Percentiles rank a stretch among this genome's conserved stretches.
These are phyloP conservation scores for Aporrectodea caliginosa DNA, from an alignment of 1,140 invertebrate species.

Conservation along the genomic window DNA sequence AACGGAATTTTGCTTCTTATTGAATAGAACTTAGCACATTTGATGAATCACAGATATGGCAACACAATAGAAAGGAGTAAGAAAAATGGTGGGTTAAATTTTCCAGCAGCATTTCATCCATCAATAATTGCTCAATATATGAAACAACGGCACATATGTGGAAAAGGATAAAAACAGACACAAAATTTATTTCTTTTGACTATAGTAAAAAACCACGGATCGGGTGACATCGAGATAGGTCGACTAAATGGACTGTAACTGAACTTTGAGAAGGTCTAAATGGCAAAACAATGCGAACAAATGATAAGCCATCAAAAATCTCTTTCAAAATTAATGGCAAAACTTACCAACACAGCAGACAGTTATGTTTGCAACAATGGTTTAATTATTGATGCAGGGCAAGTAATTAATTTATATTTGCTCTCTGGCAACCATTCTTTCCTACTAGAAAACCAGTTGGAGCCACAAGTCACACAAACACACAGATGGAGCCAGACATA, in stretches of 20 bases:
- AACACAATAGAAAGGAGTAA: not conserved
- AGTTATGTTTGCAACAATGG: no score
- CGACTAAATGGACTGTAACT: slow-evolving; percentile 2
- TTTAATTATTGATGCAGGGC: no score
- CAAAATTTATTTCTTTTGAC: not conserved
- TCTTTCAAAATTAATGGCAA: not conserved
- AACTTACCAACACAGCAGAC: not conserved
- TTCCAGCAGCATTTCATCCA: not conserved
- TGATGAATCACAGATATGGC: not conserved
- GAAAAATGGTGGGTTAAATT: not conserved
- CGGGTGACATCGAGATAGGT: not conserved
- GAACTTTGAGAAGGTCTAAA: slow-evolving; percentile 2
- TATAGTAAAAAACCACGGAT: not conserved
- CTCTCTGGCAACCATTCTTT: no score
- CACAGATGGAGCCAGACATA: no score
- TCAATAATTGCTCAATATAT: not conserved
- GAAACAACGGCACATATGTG: not conserved
- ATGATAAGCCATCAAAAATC: not conserved
- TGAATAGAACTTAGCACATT: no score
- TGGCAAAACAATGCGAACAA: not conserved
- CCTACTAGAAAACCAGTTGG: no score
- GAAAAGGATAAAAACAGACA: slow-evolving; percentile 3
- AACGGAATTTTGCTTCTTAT: not conserved
- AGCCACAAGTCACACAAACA: no score
- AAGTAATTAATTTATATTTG: no score